Evolutionary conservation across 1,140 invertebrate species (phyloP).

Genomic region (Diorhabda carinulata): DNA sequence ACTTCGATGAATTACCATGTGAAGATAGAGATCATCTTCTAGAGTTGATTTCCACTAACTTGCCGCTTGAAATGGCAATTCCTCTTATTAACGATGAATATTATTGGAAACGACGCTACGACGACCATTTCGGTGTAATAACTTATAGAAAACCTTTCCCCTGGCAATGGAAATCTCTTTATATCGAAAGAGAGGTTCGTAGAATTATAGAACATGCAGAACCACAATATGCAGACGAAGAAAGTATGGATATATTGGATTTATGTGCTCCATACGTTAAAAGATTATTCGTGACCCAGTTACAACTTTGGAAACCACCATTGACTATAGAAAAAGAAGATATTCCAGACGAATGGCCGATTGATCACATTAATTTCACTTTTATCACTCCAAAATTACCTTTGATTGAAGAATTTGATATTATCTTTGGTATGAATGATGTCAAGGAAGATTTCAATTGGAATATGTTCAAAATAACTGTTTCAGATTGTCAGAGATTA

Average conservation of each 20-base stretch:
- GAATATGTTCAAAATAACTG: constrained; percentile 43
- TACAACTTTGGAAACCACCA: constrained; percentile 43
- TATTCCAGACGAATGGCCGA: constrained; percentile 41
- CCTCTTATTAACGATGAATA: constrained; percentile 41
- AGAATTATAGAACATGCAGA: constrained; percentile 42
- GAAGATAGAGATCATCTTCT: constrained; percentile 36
- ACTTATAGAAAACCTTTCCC: constrained; percentile 23
- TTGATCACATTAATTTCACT: constrained; percentile 42
- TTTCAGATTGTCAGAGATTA: constrained; percentile 36
- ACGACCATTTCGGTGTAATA: constrained; percentile 31
- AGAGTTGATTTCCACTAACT: constrained; percentile 33
- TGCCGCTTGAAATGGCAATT: constrained; percentile 35
- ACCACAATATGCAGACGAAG: constrained; percentile 44
- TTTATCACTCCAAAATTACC: constrained; percentile 37
- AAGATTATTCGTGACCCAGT: constrained; percentile 38
- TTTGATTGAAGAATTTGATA: constrained; percentile 36
- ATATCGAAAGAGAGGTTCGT: constrained; percentile 42
- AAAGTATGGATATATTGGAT: constrained; percentile 39
- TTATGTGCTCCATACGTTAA: constrained; percentile 39
- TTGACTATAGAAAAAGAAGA: constrained; percentile 39
- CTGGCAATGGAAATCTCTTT: constrained; percentile 44
- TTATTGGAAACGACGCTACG: constrained; percentile 43
- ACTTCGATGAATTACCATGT: constrained; percentile 38
- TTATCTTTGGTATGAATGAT: constrained; percentile 39
- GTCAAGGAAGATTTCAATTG: constrained; percentile 36